Percentiles rank a stretch among this genome's conserved stretches.
phyloP scores from a whole-genome alignment of 2,797 vertebrate genomes.

The Dendrocincla tyrannina region DNA sequence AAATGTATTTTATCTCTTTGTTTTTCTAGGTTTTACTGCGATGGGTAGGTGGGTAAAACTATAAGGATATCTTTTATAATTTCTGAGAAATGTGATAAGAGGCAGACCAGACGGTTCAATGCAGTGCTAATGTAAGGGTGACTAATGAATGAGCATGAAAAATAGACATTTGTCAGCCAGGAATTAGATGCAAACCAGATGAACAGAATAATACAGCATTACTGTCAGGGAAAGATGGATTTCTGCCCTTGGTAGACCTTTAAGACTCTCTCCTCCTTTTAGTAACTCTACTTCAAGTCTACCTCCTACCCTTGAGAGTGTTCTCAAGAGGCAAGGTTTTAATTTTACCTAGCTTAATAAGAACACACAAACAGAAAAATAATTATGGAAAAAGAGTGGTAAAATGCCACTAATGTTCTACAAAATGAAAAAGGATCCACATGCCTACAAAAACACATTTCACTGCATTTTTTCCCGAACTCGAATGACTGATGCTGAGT shows the following conservation, averaged over 20 bases:
- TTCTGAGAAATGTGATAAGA: conserved; percentile 57
- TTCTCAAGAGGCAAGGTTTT: background rate
- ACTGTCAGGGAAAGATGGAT: conserved; percentile 67
- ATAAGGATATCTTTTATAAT: conserved; percentile 64
- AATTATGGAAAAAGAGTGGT: background rate
- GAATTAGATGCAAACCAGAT: conserved; percentile 72
- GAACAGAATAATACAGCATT: conserved; percentile 57
- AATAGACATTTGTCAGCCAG: conserved; percentile 70
- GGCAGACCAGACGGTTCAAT: conserved; percentile 43
- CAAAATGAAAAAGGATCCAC: background rate
- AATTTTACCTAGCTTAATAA: background rate
- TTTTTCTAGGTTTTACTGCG: background rate
- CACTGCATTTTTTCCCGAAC: background rate
- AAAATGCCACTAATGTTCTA: background rate
- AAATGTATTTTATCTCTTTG: conserved; percentile 26
- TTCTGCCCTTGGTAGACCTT: conserved; percentile 70
- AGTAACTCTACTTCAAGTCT: conserved; percentile 8
- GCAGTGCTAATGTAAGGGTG: conserved; percentile 56
- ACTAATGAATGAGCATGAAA: conserved; percentile 74
- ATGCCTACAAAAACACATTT: background rate
- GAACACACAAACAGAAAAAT: background rate
- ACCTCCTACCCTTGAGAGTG: background rate
- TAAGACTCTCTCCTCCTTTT: conserved; percentile 37
- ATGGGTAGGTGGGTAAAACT: conserved; percentile 19
- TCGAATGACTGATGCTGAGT: background rate